Base-by-base conservation (phyloP, 1,140 invertebrate species). In the Andricus grossulariae region DNA sequence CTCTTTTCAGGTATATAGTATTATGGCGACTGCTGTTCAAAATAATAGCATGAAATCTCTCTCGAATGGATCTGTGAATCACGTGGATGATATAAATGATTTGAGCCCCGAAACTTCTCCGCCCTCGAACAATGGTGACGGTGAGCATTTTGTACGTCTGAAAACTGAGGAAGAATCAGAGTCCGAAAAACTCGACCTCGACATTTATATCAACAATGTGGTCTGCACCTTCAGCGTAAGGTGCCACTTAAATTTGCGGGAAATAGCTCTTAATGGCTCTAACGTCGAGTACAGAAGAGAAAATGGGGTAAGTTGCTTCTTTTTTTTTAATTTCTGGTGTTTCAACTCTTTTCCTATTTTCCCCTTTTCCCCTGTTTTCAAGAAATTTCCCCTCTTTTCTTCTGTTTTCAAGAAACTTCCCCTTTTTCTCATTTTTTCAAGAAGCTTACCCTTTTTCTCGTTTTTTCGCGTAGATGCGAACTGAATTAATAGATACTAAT, bases 191-290 rank as follows among this genome's bases (percentile, higher is more conserved):
- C 95, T 95, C 3, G 96, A 96, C 91, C 94, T 98, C 88, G 97
- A 98, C 89, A 98, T 99, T 87, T 95, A 97, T 86, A 98, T 99
- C 89, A 99, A 97, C 92, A 99, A 99, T 94, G 98, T 99, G 84
- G 98, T 99, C 79, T 99, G 98, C 91, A 98, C 96, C 91, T 99
- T 99, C 93, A 98, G 95, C 93, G 97, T 99, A 73, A 94, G 97
- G 86, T 99, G 98, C 92, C 98, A 99, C 92, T 93, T 99, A 81
- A 99, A 99, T 93, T 93, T 99, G 82, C 94, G 97, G 88, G 95
- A 97, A 88, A 98, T 99, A 83, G 99, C 99, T 60, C 93, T 97
- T 82, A 95, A 96, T 84, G 98, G 97, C 83, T 92, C 94, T 71
- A 99, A 99, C 93, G 99, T 99, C 50, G 98, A 98, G 89, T 99